phyloP scores from a whole-genome alignment of 2,797 vertebrate species.

The Poeciliopsis paucimaculata region DNA sequence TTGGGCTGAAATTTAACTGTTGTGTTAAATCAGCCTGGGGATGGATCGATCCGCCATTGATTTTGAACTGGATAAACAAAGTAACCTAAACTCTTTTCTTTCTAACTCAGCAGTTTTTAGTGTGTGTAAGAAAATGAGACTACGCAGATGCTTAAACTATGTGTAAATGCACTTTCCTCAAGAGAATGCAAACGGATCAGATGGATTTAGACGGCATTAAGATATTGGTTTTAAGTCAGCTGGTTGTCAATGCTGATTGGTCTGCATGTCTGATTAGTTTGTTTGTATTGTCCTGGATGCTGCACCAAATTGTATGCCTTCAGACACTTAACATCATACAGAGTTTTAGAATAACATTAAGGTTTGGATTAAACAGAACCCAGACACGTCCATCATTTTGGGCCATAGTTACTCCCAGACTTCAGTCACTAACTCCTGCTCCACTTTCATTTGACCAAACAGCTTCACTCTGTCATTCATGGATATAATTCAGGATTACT shows the following conservation, averaged over 20 bases:
- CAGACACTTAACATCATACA: slow-evolving; percentile 20
- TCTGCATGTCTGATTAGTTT: slow-evolving; percentile 9
- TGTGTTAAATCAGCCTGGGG: background rate
- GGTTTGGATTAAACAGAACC: background rate
- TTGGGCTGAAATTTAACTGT: background rate
- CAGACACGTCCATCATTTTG: background rate
- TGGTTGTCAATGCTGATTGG: slow-evolving; percentile 26
- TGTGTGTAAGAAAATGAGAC: background rate
- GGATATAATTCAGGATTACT: slow-evolving; percentile 69
- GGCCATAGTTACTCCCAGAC: slow-evolving; percentile 22
- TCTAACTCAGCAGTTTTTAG: background rate
- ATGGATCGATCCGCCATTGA: background rate
- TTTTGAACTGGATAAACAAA: background rate
- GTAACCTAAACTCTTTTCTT: background rate
- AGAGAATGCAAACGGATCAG: slow-evolving; percentile 45
- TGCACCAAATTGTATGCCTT: slow-evolving; percentile 6
- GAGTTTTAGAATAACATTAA: slow-evolving; percentile 17
- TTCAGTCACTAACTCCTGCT: slow-evolving; percentile 42
- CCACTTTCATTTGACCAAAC: slow-evolving; percentile 36
- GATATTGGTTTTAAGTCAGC: slow-evolving; percentile 48
- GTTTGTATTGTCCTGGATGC: background rate
- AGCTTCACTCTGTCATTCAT: slow-evolving; percentile 44
- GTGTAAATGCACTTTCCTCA: slow-evolving; percentile 31
- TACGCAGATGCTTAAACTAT: slow-evolving; percentile 12
- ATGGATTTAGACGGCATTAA: slow-evolving; percentile 41